phyloP scores from a whole-genome alignment of 2,113 vertebrate genomes.

The Crocuta crocuta region DNA sequence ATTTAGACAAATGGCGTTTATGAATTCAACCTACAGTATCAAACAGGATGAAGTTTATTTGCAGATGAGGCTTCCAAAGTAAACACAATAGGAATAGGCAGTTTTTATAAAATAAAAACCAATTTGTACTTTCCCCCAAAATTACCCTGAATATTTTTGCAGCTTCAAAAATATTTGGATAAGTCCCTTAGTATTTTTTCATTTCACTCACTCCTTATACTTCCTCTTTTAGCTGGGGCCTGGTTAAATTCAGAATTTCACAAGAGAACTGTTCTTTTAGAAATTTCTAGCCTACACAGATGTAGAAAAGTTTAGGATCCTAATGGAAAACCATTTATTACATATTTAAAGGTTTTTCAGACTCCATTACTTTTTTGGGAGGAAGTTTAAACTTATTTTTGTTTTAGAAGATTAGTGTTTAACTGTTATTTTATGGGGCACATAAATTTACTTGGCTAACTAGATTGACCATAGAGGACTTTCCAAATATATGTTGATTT shows the following conservation, averaged over 20 bases:
- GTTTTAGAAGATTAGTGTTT: neutral
- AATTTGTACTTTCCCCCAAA: constrained; percentile 34
- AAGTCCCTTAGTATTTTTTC: constrained; percentile 67
- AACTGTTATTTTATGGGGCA: constrained; percentile 24
- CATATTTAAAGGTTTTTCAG: constrained; percentile 14
- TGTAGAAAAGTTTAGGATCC: neutral
- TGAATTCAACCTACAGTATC: constrained; percentile 55
- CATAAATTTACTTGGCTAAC: neutral
- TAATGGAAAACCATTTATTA: constrained; percentile 40
- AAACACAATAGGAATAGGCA: neutral
- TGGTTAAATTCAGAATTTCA: constrained; percentile 33
- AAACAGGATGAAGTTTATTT: constrained; percentile 41
- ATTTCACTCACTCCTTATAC: constrained; percentile 32
- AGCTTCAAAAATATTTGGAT: constrained; percentile 75
- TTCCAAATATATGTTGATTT: neutral
- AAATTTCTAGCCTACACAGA: constrained; percentile 48
- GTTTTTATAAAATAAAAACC: constrained; percentile 44
- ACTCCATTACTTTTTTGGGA: neutral
- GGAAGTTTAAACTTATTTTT: constrained; percentile 48
- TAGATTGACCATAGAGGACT: neutral
- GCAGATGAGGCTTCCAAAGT: constrained; percentile 38
- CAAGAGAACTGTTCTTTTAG: constrained; percentile 51
- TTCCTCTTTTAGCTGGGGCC: constrained; percentile 43
- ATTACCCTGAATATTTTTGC: constrained; percentile 56
- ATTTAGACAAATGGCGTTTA: constrained; percentile 10